Evolutionary conservation across 2,888 invertebrate species (phyloP), one percentile per base, ranked within the genome.

Genomic region (Chloroclystis v-ata): DNA sequence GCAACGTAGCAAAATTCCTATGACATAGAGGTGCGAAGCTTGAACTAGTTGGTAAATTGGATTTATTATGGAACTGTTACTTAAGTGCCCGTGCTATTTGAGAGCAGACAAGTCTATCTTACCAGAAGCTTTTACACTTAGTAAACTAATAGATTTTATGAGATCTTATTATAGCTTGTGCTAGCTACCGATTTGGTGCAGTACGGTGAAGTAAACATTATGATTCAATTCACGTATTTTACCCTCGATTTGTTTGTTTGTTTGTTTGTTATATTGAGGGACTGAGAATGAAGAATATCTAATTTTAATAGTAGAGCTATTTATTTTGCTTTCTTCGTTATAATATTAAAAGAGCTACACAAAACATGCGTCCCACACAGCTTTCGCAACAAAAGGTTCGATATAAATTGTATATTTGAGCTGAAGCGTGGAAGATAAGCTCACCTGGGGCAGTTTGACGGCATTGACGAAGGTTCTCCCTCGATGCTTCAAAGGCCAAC

Each of bases 401-500:
- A 33, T 14, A n/a, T 20, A 7, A 32, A 11, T 8, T 10, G 16
- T 33, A 40, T 46, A 20, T 24, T 16, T 16, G 9, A 16, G 20
- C 20, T 7, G 11, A 16, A 7, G 6, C 10, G 20, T 35, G 10
- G 5, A 7, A 35, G 35, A 26, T 44, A 38, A 44, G 25, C 25
- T 28, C 35, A 28, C 40, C 33, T 20, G 32, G 16, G 41, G 47
- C 42, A 43, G 44, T 33, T 38, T 20, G 30, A 38, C 38, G 30
- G 32, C 38, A 42, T 48, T 42, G 47, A 52, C 45, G 28, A 35
- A 48, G 49, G 45, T 37, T 20, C 26, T 28, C 30, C 16, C 39
- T 44, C 37, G 37, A 13, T 24, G 37, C 10, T 40, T 35, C 30
- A 40, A 48, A 48, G 35, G 37, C 25, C 33, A 33, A 14, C 35